phyloP scores from a whole-genome alignment of 2,113 vertebrate species.

The Prionailurus bengalensis region DNA sequence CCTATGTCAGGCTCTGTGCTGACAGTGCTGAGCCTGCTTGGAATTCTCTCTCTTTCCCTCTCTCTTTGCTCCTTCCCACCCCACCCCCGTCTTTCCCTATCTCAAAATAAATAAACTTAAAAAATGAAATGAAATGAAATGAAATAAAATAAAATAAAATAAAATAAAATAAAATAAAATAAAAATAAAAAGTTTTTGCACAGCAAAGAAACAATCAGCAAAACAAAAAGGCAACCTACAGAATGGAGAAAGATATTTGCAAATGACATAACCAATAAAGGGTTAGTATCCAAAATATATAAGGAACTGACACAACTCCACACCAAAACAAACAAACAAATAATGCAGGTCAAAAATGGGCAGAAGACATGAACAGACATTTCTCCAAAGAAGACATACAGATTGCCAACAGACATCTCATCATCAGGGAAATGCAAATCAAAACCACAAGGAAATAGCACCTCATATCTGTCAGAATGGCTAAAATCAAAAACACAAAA shows the following conservation, averaged over 20 bases:
- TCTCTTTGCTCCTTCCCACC: too few relatives aligned
- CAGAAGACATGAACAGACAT: background rate
- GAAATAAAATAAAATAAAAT: too few relatives aligned
- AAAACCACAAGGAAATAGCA: background rate
- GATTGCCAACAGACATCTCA: background rate
- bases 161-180: background rate
- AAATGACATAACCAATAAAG: background rate
- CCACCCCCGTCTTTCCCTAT: too few relatives aligned
- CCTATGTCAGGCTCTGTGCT: too few relatives aligned
- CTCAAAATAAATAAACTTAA: too few relatives aligned
- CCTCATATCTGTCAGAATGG: background rate
- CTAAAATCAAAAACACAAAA: background rate
- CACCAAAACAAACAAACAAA: background rate
- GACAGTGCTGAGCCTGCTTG: too few relatives aligned
- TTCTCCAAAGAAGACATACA: background rate
- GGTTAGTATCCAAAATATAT: background rate
- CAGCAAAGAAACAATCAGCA: background rate
- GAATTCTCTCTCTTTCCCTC: too few relatives aligned
- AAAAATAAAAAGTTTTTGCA: background rate
- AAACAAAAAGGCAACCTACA: background rate
- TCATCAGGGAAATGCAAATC: background rate
- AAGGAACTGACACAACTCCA: background rate
- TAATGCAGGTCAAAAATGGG: background rate
- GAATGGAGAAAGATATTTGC: background rate
- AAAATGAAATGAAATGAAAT: too few relatives aligned